phyloP scores from a whole-genome alignment of 2,888 invertebrate genomes.

The Phengaris arion region DNA sequence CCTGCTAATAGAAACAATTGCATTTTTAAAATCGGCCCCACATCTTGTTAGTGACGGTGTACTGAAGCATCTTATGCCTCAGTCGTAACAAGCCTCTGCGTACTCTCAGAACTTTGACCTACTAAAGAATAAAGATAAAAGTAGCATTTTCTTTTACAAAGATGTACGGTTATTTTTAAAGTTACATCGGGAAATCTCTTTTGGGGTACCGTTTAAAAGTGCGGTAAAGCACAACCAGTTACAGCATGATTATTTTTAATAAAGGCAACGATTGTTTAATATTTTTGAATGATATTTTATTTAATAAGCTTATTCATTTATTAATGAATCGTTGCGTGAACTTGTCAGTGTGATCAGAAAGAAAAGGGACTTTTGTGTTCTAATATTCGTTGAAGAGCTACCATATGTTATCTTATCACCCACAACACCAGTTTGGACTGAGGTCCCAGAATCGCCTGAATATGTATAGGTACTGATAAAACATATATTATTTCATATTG shows the following conservation, averaged over 20 bases:
- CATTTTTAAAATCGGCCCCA: slow-evolving; percentile 37
- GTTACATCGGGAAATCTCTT: neutral
- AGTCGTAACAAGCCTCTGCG: slow-evolving; percentile 27
- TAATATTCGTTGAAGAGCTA: too few relatives aligned
- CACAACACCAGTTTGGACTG: too few relatives aligned
- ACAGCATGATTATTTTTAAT: neutral
- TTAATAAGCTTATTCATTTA: too few relatives aligned
- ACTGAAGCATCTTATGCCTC: slow-evolving; percentile 24
- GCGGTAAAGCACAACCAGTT: neutral
- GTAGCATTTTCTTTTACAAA: slow-evolving; percentile 11
- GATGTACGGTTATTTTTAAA: slow-evolving; percentile 4
- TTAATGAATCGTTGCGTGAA: too few relatives aligned
- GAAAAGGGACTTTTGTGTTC: too few relatives aligned
- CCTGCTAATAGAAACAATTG: slow-evolving; percentile 29
- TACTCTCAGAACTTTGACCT: slow-evolving; percentile 28
- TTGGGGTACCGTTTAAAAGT: neutral
- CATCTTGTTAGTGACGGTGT: slow-evolving; percentile 41
- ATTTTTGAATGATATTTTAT: too few relatives aligned
- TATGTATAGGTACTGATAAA: too few relatives aligned
- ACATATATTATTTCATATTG: too few relatives aligned
- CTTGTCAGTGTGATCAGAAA: too few relatives aligned
- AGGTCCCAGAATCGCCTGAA: too few relatives aligned
- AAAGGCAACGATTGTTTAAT: too few relatives aligned
- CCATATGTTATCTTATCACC: too few relatives aligned
- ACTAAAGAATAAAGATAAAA: slow-evolving; percentile 26